Conservation (phyloP, 1,140 invertebrate genomes). For the Berghia stephanieae region DNA sequence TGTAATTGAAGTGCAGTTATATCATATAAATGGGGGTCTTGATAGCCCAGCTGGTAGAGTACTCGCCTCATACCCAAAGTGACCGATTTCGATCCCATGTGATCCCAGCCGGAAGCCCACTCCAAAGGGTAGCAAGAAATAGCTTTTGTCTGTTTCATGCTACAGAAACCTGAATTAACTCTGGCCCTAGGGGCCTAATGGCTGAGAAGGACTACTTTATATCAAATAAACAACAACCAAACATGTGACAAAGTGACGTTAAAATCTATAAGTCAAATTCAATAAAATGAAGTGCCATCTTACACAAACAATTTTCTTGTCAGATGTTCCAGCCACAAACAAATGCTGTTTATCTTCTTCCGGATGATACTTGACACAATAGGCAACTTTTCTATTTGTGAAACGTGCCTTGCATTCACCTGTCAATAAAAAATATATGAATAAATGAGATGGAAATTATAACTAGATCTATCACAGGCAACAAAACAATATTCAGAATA, state of each 20-base stretch:
- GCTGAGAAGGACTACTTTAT: no score
- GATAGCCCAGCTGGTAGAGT: no score
- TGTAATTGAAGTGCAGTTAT: no score
- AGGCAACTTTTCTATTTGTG: conserved; percentile 89
- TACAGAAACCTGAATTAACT: no score
- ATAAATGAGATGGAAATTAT: neutral
- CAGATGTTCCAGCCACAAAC: conserved; percentile 97
- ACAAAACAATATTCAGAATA: neutral
- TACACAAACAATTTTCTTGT: conserved; percentile 99
- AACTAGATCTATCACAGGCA: neutral
- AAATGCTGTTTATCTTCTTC: conserved; percentile 96
- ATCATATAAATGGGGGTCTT: no score
- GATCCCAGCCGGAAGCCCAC: no score
- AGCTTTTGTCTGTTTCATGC: no score
- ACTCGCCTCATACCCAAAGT: no score
- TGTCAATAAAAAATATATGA: conserved; percentile 33
- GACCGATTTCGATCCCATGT: no score
- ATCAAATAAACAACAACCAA: neutral
- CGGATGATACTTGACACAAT: conserved; percentile 98
- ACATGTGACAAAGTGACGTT: neutral
- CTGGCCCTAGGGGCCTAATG: no score
- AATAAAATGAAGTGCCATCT: conserved; percentile 67
- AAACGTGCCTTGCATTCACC: conserved; percentile 91
- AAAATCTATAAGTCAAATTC: neutral
- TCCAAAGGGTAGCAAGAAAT: no score